Percentiles rank a stretch among this genome's conserved stretches.
phyloP scores from a whole-genome alignment of 1,140 invertebrate genomes.

The Philopotamus ludificatus region DNA sequence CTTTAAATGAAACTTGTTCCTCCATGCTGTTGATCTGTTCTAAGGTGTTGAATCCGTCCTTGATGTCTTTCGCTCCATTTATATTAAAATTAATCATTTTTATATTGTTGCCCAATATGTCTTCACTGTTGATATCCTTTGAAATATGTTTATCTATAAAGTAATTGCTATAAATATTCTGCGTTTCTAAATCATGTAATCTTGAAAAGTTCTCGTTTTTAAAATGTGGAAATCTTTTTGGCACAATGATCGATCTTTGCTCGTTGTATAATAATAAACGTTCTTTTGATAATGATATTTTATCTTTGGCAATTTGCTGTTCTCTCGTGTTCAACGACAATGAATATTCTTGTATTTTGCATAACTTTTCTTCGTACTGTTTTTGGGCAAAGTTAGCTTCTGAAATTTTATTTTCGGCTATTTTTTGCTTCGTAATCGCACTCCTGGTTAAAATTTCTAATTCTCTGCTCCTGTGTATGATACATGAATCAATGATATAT shows the following conservation, averaged over 20 bases:
- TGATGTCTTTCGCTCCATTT: constrained; percentile 7
- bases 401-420: constrained; percentile 51
- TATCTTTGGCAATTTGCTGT: constrained; percentile 55
- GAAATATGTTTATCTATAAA: neutral
- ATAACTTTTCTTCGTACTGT: constrained; percentile 53
- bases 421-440: constrained; percentile 51
- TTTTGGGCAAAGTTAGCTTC: constrained; percentile 51
- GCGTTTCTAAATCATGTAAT: neutral
- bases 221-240: constrained; percentile 12
- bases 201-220: constrained; percentile 6
- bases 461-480: constrained; percentile 49
- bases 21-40: neutral
- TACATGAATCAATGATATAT: neutral
- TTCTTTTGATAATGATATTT: constrained; percentile 52
- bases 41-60: constrained; percentile 15
- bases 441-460: constrained; percentile 51
- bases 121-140: neutral
- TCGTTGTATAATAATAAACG: constrained; percentile 51
- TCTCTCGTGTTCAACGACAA: constrained; percentile 52
- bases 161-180: neutral
- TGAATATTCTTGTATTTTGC: constrained; percentile 52
- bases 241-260: constrained; percentile 43
- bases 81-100: too few species aligned
- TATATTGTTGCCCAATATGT: constrained; percentile 8
- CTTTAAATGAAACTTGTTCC: constrained; percentile 11